phyloP scores from a whole-genome alignment of 2,113 vertebrate genomes.

The Camelus bactrianus region DNA sequence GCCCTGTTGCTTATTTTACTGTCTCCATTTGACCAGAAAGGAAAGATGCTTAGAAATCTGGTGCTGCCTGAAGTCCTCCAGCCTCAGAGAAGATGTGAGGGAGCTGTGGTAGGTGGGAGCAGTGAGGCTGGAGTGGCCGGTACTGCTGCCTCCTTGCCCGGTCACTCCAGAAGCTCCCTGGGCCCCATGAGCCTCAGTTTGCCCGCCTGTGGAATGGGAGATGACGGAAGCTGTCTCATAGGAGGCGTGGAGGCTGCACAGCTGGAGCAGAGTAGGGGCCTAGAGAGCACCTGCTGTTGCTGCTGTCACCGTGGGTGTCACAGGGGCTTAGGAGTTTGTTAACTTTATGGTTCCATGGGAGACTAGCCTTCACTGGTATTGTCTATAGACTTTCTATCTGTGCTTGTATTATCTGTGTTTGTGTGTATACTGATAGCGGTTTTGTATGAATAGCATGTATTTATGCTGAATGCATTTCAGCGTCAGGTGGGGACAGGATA shows the following conservation, averaged over 20 bases:
- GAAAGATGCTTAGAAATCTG: neutral
- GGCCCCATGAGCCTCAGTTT: neutral
- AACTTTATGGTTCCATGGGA: neutral
- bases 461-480: neutral
- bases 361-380: neutral
- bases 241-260: neutral
- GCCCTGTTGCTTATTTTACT: accelerated
- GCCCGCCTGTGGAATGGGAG: neutral
- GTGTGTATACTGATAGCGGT: neutral
- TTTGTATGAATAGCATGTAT: neutral
- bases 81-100: neutral
- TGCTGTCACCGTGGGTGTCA: neutral
- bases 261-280: neutral
- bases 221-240: neutral
- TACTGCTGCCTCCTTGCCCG: neutral
- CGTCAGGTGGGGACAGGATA: neutral
- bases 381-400: neutral
- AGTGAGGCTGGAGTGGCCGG: neutral
- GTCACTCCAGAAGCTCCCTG: neutral
- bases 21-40: neutral
- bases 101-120: neutral
- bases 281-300: neutral
- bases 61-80: neutral
- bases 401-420: accelerated
- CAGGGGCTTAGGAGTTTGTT: neutral